A percentile compares a stretch with the other conserved stretches of the same genome.
These are phyloP conservation scores for Sitta carolinensis DNA, from an alignment of 2,797 vertebrate species.

Conservation along the genomic window DNA sequence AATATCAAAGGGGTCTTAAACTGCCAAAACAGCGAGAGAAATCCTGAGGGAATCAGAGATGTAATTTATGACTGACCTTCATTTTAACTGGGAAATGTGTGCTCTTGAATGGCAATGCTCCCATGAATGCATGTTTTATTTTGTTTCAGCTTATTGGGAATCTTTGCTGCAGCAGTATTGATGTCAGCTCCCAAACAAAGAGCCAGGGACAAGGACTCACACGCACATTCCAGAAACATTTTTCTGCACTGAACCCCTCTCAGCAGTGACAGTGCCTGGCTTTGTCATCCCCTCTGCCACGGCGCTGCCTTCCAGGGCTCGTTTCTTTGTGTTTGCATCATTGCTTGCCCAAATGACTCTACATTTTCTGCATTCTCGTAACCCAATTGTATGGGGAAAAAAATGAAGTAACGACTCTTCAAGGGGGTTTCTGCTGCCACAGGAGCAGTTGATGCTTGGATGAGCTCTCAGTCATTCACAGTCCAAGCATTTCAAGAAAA, in stretches of 20 bases:
- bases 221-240: slow-evolving; percentile 28
- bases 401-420: not conserved
- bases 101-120: not conserved
- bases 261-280: not conserved
- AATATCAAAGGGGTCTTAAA: slow-evolving; percentile 54
- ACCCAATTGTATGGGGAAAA: not conserved
- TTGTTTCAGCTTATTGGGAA: not conserved
- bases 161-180: not conserved
- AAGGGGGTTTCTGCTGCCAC: not conserved
- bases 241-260: not conserved
- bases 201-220: not conserved
- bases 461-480: not conserved
- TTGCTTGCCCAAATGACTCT: not conserved
- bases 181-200: not conserved
- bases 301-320: rapidly evolving
- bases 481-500: not conserved
- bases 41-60: not conserved
- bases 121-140: not conserved
- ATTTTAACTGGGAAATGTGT: not conserved
- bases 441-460: not conserved
- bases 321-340: not conserved
- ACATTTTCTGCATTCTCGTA: slow-evolving; percentile 6
- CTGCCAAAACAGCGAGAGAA: slow-evolving; percentile 11
- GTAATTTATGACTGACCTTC: slow-evolving; percentile 28
- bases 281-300: not conserved